Conservation (phyloP, 2,797 vertebrate species). For the Cephalopachus bancanus region DNA sequence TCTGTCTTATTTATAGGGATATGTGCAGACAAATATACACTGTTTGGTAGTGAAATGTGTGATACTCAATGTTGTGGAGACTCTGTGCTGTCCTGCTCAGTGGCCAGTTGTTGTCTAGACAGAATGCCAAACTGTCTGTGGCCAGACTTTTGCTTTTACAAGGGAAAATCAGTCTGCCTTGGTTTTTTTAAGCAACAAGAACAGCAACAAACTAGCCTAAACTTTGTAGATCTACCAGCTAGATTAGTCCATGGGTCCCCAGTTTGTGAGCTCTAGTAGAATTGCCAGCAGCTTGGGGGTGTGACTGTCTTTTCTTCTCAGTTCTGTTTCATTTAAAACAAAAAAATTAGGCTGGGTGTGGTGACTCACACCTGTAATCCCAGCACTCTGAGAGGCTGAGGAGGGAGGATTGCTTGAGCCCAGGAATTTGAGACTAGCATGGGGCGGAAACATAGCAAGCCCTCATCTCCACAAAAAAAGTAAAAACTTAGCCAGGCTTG, state of each 20-base stretch:
- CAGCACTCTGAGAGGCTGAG: no score
- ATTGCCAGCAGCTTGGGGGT: not conserved
- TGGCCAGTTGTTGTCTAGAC: not conserved
- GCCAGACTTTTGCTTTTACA: not conserved
- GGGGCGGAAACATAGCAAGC: no score
- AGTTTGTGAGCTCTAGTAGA: not conserved
- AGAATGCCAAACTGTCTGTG: not conserved
- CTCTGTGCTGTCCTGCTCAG: not conserved
- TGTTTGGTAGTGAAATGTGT: not conserved
- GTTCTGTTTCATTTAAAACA: conserved; percentile 12
- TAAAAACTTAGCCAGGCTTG: no score
- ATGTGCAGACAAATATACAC: not conserved
- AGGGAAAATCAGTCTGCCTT: no score
- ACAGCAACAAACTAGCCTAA: not conserved
- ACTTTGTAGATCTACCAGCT: not conserved
- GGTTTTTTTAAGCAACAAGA: not conserved
- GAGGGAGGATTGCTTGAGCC: no score
- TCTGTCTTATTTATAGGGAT: not conserved
- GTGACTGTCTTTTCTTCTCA: not conserved
- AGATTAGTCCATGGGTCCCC: not conserved
- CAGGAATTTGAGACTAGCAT: no score
- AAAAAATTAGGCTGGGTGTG: not conserved
- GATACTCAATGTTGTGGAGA: not conserved
- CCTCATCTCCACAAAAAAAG: no score
- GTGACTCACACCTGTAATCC: no score